phyloP scores from a whole-genome alignment of 2,888 invertebrate genomes.

The Dimorphilus gyrociliatus region DNA sequence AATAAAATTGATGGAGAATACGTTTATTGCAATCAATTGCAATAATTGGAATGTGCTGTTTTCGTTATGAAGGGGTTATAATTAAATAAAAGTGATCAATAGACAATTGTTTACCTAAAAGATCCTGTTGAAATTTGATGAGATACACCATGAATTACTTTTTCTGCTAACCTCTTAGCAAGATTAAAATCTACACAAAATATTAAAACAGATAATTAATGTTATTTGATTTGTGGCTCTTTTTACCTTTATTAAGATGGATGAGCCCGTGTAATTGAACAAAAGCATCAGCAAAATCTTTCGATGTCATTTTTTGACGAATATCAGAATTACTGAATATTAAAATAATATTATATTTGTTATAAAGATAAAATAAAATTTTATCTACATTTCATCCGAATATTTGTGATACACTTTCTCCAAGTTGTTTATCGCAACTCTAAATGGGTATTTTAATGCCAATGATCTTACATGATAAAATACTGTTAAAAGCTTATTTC shows the following conservation, averaged over 20 bases:
- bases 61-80: too few relatives aligned
- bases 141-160: too few relatives aligned
- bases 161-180: too few relatives aligned
- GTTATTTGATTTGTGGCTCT: neutral
- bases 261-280: slow-evolving; percentile 46
- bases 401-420: slow-evolving; percentile 49
- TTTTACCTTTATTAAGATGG: slow-evolving; percentile 37
- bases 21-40: slow-evolving; percentile 59
- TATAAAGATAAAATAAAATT: too few relatives aligned
- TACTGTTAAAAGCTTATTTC: slow-evolving; percentile 59
- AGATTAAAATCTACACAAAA: too few relatives aligned
- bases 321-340: slow-evolving; percentile 1
- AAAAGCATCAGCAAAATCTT: slow-evolving; percentile 46
- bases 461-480: slow-evolving; percentile 71
- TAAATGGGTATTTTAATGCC: slow-evolving; percentile 66
- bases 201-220: neutral
- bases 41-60: slow-evolving; percentile 55
- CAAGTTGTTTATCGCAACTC: slow-evolving; percentile 62
- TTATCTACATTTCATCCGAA: slow-evolving; percentile 31
- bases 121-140: too few relatives aligned
- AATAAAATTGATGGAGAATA: slow-evolving; percentile 47
- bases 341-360: too few relatives aligned
- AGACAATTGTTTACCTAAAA: too few relatives aligned
- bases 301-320: slow-evolving; percentile 10
- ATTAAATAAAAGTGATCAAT: too few relatives aligned